Percentiles rank a stretch among this genome's conserved stretches.
Evolutionary conservation across 2,113 vertebrate genomes (phyloP).

Genomic region (Pardalotus punctatus): DNA sequence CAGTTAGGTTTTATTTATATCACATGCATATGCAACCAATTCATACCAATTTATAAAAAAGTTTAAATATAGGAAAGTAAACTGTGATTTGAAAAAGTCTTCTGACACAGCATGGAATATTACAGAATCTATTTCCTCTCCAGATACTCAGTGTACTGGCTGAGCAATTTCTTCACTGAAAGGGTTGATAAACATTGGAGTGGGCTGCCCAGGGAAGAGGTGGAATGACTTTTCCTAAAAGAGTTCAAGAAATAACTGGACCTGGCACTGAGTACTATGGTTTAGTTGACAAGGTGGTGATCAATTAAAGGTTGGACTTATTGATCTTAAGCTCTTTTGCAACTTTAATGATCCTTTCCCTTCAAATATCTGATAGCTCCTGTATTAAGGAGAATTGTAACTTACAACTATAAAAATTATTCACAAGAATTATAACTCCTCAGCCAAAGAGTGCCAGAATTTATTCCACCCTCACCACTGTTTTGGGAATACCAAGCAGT

Average conservation of each 20-base stretch:
- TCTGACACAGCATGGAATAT: neutral
- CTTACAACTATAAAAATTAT: neutral
- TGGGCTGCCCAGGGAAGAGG: neutral
- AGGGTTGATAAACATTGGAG: neutral
- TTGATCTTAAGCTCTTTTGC: neutral
- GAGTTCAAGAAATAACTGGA: neutral
- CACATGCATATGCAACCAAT: neutral
- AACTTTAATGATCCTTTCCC: neutral
- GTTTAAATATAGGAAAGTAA: neutral
- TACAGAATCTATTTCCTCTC: neutral
- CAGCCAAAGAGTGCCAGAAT: neutral
- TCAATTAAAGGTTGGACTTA: neutral
- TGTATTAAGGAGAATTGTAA: neutral
- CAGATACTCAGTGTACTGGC: neutral
- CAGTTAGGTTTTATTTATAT: slow-evolving; percentile 23
- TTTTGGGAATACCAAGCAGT: neutral
- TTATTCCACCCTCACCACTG: neutral
- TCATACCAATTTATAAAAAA: neutral
- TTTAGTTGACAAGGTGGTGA: neutral
- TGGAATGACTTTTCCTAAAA: neutral
- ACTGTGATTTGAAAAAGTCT: neutral
- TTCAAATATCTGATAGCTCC: neutral
- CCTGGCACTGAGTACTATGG: neutral
- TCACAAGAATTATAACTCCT: neutral
- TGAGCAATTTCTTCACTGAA: neutral